A percentile compares a stretch with the other conserved stretches of the same genome.
Evolutionary conservation across 2,113 vertebrate species (phyloP).

Genomic region (Nothoprocta pentlandii): DNA sequence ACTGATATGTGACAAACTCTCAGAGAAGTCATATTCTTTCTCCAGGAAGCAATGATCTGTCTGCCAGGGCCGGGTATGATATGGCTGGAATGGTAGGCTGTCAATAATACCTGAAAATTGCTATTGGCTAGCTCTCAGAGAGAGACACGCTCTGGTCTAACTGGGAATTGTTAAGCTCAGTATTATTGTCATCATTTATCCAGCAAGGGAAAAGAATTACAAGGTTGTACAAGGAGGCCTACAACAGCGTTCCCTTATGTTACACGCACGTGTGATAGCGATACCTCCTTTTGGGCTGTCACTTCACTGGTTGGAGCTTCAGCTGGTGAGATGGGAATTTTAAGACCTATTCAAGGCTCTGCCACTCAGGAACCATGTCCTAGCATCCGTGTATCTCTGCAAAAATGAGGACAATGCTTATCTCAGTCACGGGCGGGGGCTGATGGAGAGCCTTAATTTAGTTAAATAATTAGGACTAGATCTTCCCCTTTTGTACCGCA

Average conservation of each 20-base stretch:
- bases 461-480: neutral
- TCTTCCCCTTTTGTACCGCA: neutral
- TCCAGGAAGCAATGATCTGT: neutral
- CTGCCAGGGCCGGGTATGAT: neutral
- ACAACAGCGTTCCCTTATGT: neutral
- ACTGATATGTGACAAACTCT: neutral
- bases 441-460: neutral
- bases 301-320: neutral
- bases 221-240: neutral
- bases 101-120: neutral
- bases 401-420: accelerated
- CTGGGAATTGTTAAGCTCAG: neutral
- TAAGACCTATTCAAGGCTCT: neutral
- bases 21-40: neutral
- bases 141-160: neutral
- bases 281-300: neutral
- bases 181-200: neutral
- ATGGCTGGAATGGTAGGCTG: neutral
- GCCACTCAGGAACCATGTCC: neutral
- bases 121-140: neutral
- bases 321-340: neutral
- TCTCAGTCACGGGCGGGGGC: accelerated
- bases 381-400: neutral
- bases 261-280: neutral
- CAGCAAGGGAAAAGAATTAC: neutral